Conservation (phyloP, 2,797 vertebrate species). For the Rhinogobio ventralis region DNA sequence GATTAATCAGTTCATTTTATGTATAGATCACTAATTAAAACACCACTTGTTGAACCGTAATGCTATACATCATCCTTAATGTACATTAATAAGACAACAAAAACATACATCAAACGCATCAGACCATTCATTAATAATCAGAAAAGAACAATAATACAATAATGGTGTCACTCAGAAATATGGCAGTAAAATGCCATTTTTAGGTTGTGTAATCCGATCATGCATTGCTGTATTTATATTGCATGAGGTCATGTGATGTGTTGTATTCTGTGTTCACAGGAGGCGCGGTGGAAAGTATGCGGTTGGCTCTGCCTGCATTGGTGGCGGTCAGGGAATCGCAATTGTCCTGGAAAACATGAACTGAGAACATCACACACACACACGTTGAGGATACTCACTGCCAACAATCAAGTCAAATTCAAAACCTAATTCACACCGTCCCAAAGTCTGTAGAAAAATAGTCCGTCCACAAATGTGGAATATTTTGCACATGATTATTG, state of each 20-base stretch:
- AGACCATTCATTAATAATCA: background rate
- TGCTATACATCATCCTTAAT: background rate
- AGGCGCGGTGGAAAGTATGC: constrained; percentile 90
- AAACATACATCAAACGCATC: background rate
- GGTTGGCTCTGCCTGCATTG: constrained; percentile 94
- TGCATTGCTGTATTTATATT: background rate
- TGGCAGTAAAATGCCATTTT: background rate
- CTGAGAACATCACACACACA: constrained; percentile 2
- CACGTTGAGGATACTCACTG: background rate
- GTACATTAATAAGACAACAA: background rate
- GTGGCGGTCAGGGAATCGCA: constrained; percentile 95
- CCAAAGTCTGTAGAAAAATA: background rate
- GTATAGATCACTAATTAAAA: background rate
- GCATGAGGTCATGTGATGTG: background rate
- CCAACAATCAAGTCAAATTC: background rate
- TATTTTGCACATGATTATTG: background rate
- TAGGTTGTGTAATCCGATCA: background rate
- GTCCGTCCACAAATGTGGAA: background rate
- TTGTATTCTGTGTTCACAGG: constrained; percentile 72
- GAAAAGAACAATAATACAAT: background rate
- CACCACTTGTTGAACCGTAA: background rate
- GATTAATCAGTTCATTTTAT: too few species aligned
- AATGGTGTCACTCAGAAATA: background rate
- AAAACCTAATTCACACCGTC: background rate
- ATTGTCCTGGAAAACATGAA: constrained; percentile 85